Evolutionary conservation across 2,113 vertebrate genomes (phyloP).

Genomic region (Ciconia maguari): DNA sequence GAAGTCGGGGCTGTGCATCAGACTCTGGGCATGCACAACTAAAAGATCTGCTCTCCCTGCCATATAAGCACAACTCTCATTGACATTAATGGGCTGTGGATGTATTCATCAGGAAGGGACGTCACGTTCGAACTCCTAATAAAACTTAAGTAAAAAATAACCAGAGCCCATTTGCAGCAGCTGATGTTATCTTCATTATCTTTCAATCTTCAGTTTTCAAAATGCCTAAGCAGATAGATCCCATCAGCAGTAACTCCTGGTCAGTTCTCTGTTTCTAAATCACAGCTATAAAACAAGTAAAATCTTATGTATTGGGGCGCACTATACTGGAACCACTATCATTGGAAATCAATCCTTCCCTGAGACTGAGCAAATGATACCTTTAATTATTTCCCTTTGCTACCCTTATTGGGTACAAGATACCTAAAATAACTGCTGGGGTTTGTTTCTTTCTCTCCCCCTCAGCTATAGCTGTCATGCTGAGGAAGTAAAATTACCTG

Average conservation of each 20-base stretch:
- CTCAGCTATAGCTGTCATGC: neutral
- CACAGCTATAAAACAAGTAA: neutral
- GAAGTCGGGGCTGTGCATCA: neutral
- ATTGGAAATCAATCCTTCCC: neutral
- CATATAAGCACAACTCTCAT: neutral
- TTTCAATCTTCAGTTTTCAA: neutral
- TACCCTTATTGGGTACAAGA: neutral
- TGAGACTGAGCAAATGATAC: neutral
- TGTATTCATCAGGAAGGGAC: neutral
- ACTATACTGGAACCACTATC: neutral
- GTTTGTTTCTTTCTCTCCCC: neutral
- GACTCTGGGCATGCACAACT: neutral
- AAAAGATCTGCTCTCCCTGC: neutral
- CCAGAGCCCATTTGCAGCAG: neutral
- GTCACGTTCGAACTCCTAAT: neutral
- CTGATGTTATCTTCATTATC: neutral
- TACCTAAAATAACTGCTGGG: neutral
- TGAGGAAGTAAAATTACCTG: neutral
- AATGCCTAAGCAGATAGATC: neutral
- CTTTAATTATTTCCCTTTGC: neutral
- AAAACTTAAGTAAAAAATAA: neutral
- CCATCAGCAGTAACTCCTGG: neutral
- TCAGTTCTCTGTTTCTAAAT: neutral
- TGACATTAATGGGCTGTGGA: neutral
- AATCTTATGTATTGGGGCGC: neutral